Percentiles rank a stretch among this genome's conserved stretches.
phyloP scores from a whole-genome alignment of 1,140 invertebrate species.

The Aphis gossypii region DNA sequence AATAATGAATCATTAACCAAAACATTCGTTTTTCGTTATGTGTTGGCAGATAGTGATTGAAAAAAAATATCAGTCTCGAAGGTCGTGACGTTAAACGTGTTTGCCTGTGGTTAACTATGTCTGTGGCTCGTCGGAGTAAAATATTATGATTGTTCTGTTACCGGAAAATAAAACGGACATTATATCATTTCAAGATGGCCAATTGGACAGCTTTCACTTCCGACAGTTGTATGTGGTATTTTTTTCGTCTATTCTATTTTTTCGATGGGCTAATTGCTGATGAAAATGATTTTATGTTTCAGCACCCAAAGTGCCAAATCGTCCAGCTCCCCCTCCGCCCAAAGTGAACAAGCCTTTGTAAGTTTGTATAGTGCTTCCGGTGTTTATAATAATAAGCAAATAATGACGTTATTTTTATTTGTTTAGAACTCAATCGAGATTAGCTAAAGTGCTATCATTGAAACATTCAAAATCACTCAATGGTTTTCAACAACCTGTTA shows the following conservation, averaged over 20 bases:
- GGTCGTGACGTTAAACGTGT: conserved; percentile 40
- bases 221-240: neutral
- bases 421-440: conserved; percentile 42
- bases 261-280: neutral
- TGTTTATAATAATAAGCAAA: neutral
- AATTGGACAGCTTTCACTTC: conserved; percentile 45
- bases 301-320: conserved; percentile 64
- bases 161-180: neutral
- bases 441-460: conserved; percentile 37
- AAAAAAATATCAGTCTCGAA: conserved; percentile 39
- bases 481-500: conserved; percentile 59
- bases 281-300: neutral
- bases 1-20: conserved; percentile 28
- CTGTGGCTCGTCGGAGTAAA: neutral
- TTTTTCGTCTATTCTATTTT: neutral
- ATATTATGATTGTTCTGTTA: neutral
- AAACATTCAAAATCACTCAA: conserved; percentile 46
- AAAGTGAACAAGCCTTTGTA: conserved; percentile 45
- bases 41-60: conserved; percentile 37
- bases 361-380: neutral
- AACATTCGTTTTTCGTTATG: conserved; percentile 28
- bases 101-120: neutral
- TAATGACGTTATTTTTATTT: neutral
- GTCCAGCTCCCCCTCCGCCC: conserved; percentile 65
- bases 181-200: conserved; percentile 18